Conservation (phyloP, 2,113 vertebrate genomes). For the Onychostoma macrolepis region DNA sequence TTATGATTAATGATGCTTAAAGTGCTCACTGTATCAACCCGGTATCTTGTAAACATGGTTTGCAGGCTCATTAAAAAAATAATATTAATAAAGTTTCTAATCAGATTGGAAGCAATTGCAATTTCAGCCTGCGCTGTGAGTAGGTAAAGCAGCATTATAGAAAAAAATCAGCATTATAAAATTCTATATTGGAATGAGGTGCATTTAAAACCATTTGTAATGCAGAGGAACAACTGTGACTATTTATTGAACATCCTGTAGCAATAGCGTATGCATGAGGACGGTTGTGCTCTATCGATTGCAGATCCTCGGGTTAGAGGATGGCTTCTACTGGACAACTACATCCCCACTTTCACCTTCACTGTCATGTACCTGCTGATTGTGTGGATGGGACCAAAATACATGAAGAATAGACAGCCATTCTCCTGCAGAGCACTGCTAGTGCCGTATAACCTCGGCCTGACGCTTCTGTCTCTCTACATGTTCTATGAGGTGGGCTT, state of each 20-base stretch:
- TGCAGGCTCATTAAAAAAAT: background rate
- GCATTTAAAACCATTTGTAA: background rate
- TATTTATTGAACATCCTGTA: background rate
- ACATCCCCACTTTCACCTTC: conserved; percentile 87
- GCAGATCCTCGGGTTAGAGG: conserved; percentile 91
- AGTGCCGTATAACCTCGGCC: conserved; percentile 90
- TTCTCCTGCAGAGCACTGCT: conserved; percentile 86
- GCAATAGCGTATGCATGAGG: background rate
- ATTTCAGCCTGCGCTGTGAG: background rate
- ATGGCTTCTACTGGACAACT: conserved; percentile 93
- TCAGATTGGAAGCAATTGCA: background rate
- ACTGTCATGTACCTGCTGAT: conserved; percentile 89
- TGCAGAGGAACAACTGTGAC: background rate
- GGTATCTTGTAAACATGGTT: background rate
- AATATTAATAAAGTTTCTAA: too few species aligned
- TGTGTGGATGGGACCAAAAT: conserved; percentile 94
- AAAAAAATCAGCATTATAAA: background rate
- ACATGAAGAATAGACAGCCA: conserved; percentile 86
- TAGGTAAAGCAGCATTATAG: background rate
- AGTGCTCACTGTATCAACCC: background rate
- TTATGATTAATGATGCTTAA: background rate
- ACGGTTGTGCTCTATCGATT: conserved; percentile 63
- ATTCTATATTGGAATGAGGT: background rate
- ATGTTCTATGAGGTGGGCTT: conserved; percentile 94
- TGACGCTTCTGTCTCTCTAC: conserved; percentile 91